Evolutionary conservation across 2,888 invertebrate genomes (phyloP).

Genomic region (Acanthosepion pharaonis): DNA sequence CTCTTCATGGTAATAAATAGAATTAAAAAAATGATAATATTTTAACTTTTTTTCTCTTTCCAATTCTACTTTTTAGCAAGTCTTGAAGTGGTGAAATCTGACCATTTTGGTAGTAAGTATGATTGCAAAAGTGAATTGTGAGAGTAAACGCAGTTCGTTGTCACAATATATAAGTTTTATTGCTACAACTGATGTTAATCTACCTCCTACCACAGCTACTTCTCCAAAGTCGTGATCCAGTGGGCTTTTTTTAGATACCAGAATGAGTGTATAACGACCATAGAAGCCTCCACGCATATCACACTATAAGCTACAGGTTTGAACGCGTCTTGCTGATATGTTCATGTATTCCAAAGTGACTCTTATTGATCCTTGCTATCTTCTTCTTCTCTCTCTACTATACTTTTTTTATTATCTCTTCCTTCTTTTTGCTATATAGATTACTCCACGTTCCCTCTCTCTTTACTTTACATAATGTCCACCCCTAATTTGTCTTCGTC

Average conservation of each 20-base stretch:
- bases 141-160: background rate
- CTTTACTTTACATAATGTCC: background rate
- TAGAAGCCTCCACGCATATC: background rate
- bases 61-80: background rate
- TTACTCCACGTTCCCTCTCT: background rate
- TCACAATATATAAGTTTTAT: constrained; percentile 11
- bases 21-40: too few species aligned
- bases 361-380: background rate
- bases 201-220: background rate
- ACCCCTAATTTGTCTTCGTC: background rate
- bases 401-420: background rate
- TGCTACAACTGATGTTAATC: background rate
- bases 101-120: background rate
- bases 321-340: background rate
- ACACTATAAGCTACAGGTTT: background rate
- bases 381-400: background rate
- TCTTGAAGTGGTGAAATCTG: background rate
- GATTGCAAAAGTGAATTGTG: background rate
- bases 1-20: constrained; percentile 1
- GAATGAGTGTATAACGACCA: background rate
- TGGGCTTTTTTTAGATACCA: background rate
- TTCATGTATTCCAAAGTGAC: background rate
- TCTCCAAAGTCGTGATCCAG: background rate
- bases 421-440: background rate
- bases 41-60: background rate